phyloP scores from a whole-genome alignment of 2,888 invertebrate genomes.

The Standfussiana lucernea region DNA sequence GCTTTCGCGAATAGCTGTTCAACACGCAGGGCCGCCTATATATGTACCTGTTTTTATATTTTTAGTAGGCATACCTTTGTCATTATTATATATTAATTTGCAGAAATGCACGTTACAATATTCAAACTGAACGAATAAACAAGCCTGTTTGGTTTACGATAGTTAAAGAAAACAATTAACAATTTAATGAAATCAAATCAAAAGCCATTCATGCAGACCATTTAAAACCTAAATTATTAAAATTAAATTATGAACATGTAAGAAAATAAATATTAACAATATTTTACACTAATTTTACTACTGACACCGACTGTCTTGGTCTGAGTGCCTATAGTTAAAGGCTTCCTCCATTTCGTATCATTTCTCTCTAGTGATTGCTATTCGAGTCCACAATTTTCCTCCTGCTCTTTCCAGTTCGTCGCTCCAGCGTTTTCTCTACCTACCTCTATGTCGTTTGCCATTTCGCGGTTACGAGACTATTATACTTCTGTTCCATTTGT shows the following conservation, averaged over 20 bases:
- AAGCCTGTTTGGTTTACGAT: not conserved
- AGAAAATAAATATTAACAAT: not conserved
- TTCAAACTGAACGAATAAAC: not conserved
- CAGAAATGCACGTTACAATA: not conserved
- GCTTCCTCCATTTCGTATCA: not conserved
- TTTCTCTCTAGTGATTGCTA: not conserved
- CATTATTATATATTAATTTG: not conserved
- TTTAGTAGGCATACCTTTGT: not conserved
- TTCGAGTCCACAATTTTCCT: not conserved
- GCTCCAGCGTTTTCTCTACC: not conserved
- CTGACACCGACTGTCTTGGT: not conserved
- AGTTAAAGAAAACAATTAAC: not conserved
- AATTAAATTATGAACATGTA: not conserved
- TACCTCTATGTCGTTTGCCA: not conserved
- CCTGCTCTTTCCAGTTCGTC: not conserved
- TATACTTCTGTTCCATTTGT: not conserved
- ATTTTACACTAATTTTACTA: not conserved
- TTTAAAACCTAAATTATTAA: not conserved
- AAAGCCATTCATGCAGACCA: not conserved
- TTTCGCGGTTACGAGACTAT: not conserved
- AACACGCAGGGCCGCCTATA: slow-evolving; percentile 71
- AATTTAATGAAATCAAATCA: not conserved
- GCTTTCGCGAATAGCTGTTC: slow-evolving; percentile 72
- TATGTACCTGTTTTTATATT: not conserved
- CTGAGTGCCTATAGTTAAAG: not conserved